Base-by-base conservation (phyloP, 2,113 vertebrate genomes). In the Ceyx margarethae region DNA sequence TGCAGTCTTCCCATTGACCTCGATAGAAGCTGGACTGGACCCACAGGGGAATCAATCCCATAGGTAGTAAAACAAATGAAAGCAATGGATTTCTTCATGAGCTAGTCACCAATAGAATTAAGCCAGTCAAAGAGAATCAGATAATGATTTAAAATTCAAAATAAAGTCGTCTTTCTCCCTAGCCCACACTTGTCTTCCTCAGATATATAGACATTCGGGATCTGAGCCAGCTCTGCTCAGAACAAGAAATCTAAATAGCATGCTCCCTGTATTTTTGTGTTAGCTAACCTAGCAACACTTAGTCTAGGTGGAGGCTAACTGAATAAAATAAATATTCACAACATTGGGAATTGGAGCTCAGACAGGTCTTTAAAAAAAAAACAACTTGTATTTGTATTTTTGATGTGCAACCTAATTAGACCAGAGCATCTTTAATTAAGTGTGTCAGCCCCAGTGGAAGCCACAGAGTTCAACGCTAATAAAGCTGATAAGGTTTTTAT, bases 381-480 rank as follows among this genome's bases (percentile, higher is more conserved):
- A 43, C 96, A 94, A 95, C 96, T 96, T 68, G 82, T 96, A 96
- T 97, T 97, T 97, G 94, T 97, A 96, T 96, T 97, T 98, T 97
- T 98, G 97, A 97, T 97, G 96, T 93, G 97, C 95, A 97, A 97
- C 97, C 97, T 98, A 98, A 98, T 98, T 98, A 98, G 97, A 97
- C 96, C 96, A 97, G 95, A 98, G 95, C 96, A 97, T 98, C 97
- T 98, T 98, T 98, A 98, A 98, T 98, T 98, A 98, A 98, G 97
- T 97, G 89, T 97, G 96, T 97, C 97, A 97, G 97, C 96, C 97
- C 97, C 97, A 96, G 95, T 97, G 97, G 97, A 98, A 97, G 97
- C 95, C 94, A 37, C 95, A 97, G 96, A 98, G 97, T 98, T 98
- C 97, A 97, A 89, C 66, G 6, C 96, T 98, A 97, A 98, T 98